These are phyloP conservation scores for Athetis lepigone DNA, from an alignment of 2,888 invertebrate genomes.

Conservation along the genomic window DNA sequence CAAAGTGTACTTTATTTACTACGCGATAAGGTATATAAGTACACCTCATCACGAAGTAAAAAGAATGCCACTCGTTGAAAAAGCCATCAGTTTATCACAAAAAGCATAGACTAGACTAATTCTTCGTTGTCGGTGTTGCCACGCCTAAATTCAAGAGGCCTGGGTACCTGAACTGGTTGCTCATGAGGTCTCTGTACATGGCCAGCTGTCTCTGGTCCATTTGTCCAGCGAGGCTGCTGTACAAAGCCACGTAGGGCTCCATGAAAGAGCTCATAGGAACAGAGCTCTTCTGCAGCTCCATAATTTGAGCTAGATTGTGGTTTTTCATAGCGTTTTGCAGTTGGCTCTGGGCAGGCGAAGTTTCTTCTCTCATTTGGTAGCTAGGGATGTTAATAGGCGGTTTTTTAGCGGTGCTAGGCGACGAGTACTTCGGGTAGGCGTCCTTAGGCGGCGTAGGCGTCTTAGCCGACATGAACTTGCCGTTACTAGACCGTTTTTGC, in stretches of 20 bases:
- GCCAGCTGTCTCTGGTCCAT: slow-evolving; percentile 85
- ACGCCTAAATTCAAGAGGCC: slow-evolving; percentile 78
- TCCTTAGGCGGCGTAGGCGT: slow-evolving; percentile 83
- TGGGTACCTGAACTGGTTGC: slow-evolving; percentile 80
- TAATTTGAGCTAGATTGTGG: slow-evolving; percentile 53
- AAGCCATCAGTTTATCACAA: slow-evolving; percentile 46
- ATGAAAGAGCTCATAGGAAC: slow-evolving; percentile 73
- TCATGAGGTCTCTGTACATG: slow-evolving; percentile 84
- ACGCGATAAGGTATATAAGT: background rate
- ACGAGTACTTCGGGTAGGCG: slow-evolving; percentile 65
- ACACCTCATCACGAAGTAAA: too few relatives aligned
- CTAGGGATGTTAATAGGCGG: slow-evolving; percentile 78
- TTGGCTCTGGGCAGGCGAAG: slow-evolving; percentile 67
- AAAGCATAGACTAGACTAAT: slow-evolving; percentile 74
- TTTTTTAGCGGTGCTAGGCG: slow-evolving; percentile 66
- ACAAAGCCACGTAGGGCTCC: slow-evolving; percentile 86
- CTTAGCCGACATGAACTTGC: slow-evolving; percentile 89
- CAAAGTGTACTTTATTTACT: background rate
- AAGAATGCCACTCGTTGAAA: too few relatives aligned
- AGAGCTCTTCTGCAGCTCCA: slow-evolving; percentile 56
- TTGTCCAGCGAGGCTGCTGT: slow-evolving; percentile 80
- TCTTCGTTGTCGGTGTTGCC: slow-evolving; percentile 85
- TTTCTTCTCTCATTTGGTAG: slow-evolving; percentile 81
- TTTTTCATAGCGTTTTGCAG: slow-evolving; percentile 47
- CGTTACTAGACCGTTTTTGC: slow-evolving; percentile 89